Evolutionary conservation across 2,113 vertebrate genomes (phyloP).

Genomic region (Callipepla californica): DNA sequence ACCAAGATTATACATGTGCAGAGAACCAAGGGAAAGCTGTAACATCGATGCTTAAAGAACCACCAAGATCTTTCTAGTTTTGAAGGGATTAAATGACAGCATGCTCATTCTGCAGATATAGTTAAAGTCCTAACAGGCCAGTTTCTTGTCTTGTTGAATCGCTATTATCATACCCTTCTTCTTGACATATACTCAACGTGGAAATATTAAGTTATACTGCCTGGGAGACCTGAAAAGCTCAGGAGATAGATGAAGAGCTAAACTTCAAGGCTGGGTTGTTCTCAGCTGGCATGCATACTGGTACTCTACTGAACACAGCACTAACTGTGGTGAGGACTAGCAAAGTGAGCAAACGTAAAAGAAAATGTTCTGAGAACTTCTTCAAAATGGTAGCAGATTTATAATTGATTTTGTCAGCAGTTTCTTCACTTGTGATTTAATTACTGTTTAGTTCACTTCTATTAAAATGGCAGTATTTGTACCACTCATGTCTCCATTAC

Average conservation of each 20-base stretch:
- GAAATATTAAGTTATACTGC: not conserved
- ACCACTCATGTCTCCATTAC: not conserved
- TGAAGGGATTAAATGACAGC: not conserved
- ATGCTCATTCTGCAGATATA: not conserved
- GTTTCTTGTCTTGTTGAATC: not conserved
- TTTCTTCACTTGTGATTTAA: not conserved
- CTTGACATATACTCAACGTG: not conserved
- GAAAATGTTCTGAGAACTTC: not conserved
- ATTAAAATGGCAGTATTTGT: not conserved
- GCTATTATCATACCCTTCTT: not conserved
- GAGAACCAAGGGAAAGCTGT: constrained; percentile 3
- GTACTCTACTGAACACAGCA: not conserved
- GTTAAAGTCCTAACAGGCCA: not conserved
- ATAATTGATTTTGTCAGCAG: not conserved
- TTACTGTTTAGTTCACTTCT: not conserved
- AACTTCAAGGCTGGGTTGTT: not conserved
- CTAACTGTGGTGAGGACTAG: not conserved
- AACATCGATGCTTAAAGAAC: not conserved
- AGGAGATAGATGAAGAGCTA: not conserved
- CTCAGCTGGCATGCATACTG: accelerated
- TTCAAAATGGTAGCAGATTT: not conserved
- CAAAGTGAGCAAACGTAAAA: not conserved
- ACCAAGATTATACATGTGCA: not conserved
- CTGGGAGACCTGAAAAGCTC: not conserved
- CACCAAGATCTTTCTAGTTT: not conserved